Evolutionary conservation across 1,140 invertebrate species (phyloP).

Genomic region (Lordiphosa mommai): DNA sequence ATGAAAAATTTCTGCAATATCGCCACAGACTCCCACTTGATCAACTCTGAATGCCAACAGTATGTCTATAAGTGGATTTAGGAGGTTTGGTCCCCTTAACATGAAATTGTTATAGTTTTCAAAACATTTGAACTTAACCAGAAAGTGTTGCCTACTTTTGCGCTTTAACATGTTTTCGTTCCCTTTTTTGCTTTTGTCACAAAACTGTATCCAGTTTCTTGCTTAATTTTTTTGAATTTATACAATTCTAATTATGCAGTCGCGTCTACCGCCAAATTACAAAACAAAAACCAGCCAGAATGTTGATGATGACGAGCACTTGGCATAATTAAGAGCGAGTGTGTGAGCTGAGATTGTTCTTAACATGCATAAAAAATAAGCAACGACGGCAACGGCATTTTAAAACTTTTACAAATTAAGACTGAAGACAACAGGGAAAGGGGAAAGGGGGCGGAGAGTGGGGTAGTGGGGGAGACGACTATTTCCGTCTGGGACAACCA

Average conservation of each 20-base stretch:
- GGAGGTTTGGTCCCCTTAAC: too few species aligned
- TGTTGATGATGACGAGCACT: slow-evolving; percentile 47
- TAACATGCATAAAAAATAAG: slow-evolving; percentile 75
- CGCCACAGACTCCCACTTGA: too few species aligned
- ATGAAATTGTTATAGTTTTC: too few species aligned
- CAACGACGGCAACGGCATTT: slow-evolving; percentile 58
- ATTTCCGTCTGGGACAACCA: slow-evolving; percentile 25
- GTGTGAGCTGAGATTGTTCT: slow-evolving; percentile 67
- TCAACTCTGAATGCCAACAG: too few species aligned
- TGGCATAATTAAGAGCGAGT: slow-evolving; percentile 70
- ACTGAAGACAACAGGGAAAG: slow-evolving; percentile 23
- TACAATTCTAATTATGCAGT: slow-evolving; percentile 75
- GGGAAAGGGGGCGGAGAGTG: background rate
- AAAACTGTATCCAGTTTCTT: background rate
- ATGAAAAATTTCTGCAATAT: too few species aligned
- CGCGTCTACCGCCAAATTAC: slow-evolving; percentile 62
- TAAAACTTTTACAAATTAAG: slow-evolving; percentile 75
- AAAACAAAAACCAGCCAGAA: slow-evolving; percentile 34
- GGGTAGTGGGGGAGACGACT: slow-evolving; percentile 17
- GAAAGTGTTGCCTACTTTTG: too few species aligned
- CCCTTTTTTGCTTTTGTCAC: too few species aligned
- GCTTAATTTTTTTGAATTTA: slow-evolving; percentile 36
- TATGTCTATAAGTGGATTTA: too few species aligned
- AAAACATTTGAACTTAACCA: too few species aligned
- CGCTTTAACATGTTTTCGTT: too few species aligned